Percentiles rank a stretch among this genome's conserved stretches.
phyloP scores from a whole-genome alignment of 1,140 invertebrate genomes.

The Proctacanthus coquilletti region DNA sequence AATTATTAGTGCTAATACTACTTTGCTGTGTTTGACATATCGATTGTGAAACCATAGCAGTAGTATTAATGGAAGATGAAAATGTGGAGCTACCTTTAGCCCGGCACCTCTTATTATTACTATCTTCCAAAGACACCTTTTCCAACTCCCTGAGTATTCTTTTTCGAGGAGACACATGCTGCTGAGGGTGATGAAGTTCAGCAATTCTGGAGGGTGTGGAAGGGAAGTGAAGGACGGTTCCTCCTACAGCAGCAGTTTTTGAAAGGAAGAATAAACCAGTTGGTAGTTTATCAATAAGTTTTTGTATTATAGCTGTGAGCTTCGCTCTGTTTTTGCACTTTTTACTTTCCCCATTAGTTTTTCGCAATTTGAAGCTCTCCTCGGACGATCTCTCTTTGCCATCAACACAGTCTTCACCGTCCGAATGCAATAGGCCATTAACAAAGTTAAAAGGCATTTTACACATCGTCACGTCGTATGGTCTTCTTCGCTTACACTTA shows the following conservation, averaged over 20 bases:
- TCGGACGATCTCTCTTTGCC: conserved; percentile 1
- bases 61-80: conserved; percentile 3
- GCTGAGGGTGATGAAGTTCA: conserved; percentile 27
- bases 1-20: too few relatives aligned
- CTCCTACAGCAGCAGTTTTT: conserved; percentile 13
- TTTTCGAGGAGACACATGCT: conserved; percentile 52
- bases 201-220: not conserved
- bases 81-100: conserved; percentile 18
- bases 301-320: conserved; percentile 25
- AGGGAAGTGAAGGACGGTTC: conserved; percentile 6
- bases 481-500: conserved; percentile 41
- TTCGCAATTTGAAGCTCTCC: not conserved
- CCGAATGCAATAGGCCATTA: too few relatives aligned
- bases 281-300: conserved; percentile 23
- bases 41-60: too few relatives aligned
- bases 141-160: conserved; percentile 56
- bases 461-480: conserved; percentile 27
- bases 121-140: conserved; percentile 51
- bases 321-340: conserved; percentile 12
- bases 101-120: conserved; percentile 32
- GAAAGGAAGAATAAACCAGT: conserved; percentile 21
- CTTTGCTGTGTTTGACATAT: too few relatives aligned
- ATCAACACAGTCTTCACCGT: conserved; percentile 3
- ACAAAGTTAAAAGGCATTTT: conserved; percentile 1
- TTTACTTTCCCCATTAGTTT: too few relatives aligned